A percentile compares a stretch with the other conserved stretches of the same genome.
phyloP scores from a whole-genome alignment of 2,113 vertebrate genomes.

The Jacana jacana region DNA sequence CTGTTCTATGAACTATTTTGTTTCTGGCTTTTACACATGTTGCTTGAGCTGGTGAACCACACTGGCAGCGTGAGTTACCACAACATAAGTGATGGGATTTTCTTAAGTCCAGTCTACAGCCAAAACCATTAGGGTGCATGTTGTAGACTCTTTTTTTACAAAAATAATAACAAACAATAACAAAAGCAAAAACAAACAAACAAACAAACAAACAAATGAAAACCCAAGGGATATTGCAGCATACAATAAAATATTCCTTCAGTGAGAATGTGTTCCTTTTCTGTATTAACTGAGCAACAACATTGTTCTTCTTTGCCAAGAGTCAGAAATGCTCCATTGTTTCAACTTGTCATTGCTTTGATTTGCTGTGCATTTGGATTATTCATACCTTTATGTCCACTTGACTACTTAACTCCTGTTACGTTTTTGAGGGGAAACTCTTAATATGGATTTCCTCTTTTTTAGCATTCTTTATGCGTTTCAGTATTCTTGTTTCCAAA shows the following conservation, averaged over 20 bases:
- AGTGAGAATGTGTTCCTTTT: slow-evolving; percentile 78
- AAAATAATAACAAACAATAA: neutral
- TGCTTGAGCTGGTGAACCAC: slow-evolving; percentile 79
- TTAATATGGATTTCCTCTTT: slow-evolving; percentile 65
- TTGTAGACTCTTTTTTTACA: slow-evolving; percentile 23
- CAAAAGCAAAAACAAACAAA: neutral
- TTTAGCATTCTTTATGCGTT: slow-evolving; percentile 69
- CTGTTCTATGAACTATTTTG: slow-evolving; percentile 63
- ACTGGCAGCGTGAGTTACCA: slow-evolving; percentile 72
- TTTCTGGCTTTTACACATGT: slow-evolving; percentile 77
- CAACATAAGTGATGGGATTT: slow-evolving; percentile 77
- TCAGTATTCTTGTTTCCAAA: slow-evolving; percentile 51
- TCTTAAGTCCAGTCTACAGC: slow-evolving; percentile 69
- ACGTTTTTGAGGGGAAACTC: slow-evolving; percentile 72
- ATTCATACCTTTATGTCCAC: slow-evolving; percentile 64
- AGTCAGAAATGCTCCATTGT: slow-evolving; percentile 62
- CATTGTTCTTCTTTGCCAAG: slow-evolving; percentile 55
- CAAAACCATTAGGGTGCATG: slow-evolving; percentile 69
- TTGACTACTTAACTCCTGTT: slow-evolving; percentile 65
- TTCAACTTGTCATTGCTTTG: slow-evolving; percentile 55
- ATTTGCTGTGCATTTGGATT: slow-evolving; percentile 66
- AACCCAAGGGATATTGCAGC: slow-evolving; percentile 54
- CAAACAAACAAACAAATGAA: neutral
- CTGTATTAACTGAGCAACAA: slow-evolving; percentile 69
- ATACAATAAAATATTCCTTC: slow-evolving; percentile 56